Percentiles rank a stretch among this genome's conserved stretches.
Evolutionary conservation across 2,888 invertebrate species (phyloP).

Genomic region (Drosophila putrida): DNA sequence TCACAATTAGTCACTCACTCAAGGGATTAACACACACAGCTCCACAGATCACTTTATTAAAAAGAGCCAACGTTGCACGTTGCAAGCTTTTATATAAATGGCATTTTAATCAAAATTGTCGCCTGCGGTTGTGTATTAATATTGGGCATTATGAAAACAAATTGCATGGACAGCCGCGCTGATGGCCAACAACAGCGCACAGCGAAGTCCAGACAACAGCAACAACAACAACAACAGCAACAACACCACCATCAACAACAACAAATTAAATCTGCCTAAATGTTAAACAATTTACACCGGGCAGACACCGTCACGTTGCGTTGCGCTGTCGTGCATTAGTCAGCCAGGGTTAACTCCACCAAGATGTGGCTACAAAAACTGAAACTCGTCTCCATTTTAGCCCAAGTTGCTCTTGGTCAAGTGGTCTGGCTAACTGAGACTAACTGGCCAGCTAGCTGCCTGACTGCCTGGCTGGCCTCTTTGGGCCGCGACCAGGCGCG

Average conservation of each 20-base stretch:
- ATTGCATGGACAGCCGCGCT: constrained; percentile 63
- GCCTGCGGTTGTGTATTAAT: constrained; percentile 70
- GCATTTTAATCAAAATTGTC: constrained; percentile 81
- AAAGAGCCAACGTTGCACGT: constrained; percentile 16
- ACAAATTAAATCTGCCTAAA: constrained; percentile 78
- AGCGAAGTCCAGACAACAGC: constrained; percentile 18
- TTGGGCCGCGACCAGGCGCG: constrained; percentile 30
- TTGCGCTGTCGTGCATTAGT: constrained; percentile 60
- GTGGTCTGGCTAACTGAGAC: constrained; percentile 58
- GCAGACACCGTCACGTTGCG: constrained; percentile 26
- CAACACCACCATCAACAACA: constrained; percentile 27
- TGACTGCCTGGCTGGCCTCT: constrained; percentile 22
- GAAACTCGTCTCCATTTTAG: constrained; percentile 58
- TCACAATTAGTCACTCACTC: constrained; percentile 68
- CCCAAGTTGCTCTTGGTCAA: constrained; percentile 59
- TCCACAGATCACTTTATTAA: constrained; percentile 66
- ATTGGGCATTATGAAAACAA: constrained; percentile 74
- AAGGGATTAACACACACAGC: constrained; percentile 48
- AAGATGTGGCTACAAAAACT: constrained; percentile 7
- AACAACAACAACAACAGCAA: constrained; percentile 17
- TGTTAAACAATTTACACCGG: constrained; percentile 79
- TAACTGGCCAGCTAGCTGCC: constrained; percentile 20
- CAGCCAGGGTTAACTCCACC: constrained; percentile 55
- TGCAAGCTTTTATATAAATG: constrained; percentile 56
- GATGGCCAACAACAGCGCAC: constrained; percentile 55